These are phyloP conservation scores for Stegostoma tigrinum DNA, from an alignment of 2,113 vertebrate genomes.

Conservation along the genomic window DNA sequence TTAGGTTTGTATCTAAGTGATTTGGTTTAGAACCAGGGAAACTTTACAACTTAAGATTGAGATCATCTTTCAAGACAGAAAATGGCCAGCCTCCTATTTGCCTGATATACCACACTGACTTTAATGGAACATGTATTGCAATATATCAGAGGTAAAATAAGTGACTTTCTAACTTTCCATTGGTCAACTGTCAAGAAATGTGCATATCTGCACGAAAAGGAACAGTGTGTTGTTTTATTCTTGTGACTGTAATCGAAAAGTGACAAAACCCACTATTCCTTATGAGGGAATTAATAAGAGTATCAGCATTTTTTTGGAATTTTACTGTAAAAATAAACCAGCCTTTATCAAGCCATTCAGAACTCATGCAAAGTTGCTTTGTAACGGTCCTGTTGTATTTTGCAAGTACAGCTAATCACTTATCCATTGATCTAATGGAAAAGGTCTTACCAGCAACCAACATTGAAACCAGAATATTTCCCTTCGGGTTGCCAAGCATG, in stretches of 20 bases:
- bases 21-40: background rate
- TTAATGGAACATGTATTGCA: background rate
- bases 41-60: background rate
- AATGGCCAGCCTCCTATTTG: no score
- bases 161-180: background rate
- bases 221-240: background rate
- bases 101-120: background rate
- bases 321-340: background rate
- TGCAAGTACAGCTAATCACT: background rate
- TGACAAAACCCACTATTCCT: background rate
- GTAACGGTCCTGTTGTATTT: background rate
- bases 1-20: background rate
- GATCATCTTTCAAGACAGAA: background rate
- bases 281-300: background rate
- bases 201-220: background rate
- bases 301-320: background rate
- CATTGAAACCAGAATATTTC: background rate
- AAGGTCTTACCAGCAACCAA: background rate
- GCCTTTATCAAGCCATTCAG: background rate
- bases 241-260: background rate
- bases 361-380: background rate
- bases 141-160: background rate
- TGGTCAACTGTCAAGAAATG: background rate
- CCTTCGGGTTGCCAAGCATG: background rate
- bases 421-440: background rate